Conservation (phyloP, 30 jellyfish, hydroid and myxozoan genomes). For the Pseudorhiza aurosa region DNA sequence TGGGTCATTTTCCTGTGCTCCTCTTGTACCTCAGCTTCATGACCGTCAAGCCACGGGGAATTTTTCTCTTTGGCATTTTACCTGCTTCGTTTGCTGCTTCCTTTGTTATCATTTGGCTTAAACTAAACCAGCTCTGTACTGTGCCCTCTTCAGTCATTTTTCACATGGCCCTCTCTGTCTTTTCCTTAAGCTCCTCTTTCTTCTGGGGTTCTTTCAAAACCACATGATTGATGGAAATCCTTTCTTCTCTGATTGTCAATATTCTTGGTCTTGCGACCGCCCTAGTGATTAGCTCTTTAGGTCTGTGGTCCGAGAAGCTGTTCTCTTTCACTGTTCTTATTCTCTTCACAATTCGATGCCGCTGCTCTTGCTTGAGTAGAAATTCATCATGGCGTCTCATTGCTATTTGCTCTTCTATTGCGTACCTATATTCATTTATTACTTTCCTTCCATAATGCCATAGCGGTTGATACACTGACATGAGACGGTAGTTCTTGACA, state of each 20-base stretch:
- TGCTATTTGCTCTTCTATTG: conserved; percentile 3
- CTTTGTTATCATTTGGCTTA: neutral
- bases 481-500: conserved; percentile 9
- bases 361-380: neutral
- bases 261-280: neutral
- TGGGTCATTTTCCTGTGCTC: neutral
- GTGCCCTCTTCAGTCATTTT: neutral
- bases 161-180: conserved; percentile 1
- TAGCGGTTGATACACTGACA: conserved; percentile 2
- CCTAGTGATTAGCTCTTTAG: neutral
- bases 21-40: neutral
- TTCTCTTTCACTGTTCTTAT: conserved; percentile 1
- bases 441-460: neutral
- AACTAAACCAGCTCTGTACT: conserved; percentile 1
- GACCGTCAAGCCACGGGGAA: neutral
- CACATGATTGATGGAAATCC: neutral
- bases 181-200: neutral
- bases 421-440: neutral
- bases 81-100: neutral
- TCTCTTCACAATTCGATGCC: neutral
- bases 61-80: conserved; percentile 3
- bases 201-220: neutral
- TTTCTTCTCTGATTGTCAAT: neutral
- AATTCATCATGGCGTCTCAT: conserved; percentile 12
- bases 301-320: neutral